These are phyloP conservation scores for Paratrypauchen microcephalus DNA, from an alignment of 2,797 vertebrate species.

Conservation along the genomic window DNA sequence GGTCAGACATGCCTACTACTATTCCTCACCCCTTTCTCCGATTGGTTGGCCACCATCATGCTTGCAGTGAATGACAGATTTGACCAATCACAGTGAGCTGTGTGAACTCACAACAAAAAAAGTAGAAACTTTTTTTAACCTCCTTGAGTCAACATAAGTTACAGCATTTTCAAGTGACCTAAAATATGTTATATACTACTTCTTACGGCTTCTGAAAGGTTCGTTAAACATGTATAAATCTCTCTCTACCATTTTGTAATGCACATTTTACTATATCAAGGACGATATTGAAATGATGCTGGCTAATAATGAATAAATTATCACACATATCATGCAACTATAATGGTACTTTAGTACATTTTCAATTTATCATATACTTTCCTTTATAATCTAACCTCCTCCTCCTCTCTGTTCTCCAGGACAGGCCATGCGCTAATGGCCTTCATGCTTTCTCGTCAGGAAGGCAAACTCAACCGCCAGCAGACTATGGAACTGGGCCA, in stretches of 20 bases:
- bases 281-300: neutral
- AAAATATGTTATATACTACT: too few species aligned
- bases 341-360: neutral
- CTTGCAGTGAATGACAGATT: neutral
- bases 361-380: neutral
- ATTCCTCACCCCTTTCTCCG: neutral
- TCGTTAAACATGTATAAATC: too few species aligned
- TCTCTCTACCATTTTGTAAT: too few species aligned
- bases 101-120: too few species aligned
- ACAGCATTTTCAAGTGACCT: too few species aligned
- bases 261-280: neutral
- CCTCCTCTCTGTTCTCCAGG: conserved; percentile 70
- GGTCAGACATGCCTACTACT: neutral
- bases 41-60: neutral
- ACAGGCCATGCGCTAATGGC: conserved; percentile 94
- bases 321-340: neutral
- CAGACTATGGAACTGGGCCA: conserved; percentile 99
- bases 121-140: too few species aligned
- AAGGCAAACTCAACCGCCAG: conserved; percentile 95
- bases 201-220: too few species aligned
- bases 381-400: conserved; percentile 9
- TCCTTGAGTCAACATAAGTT: too few species aligned
- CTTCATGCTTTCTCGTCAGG: conserved; percentile 97
- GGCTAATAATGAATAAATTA: neutral
- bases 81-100: neutral